Evolutionary conservation across 2,888 invertebrate genomes (phyloP), one percentile per base, ranked within the genome.

Genomic region (Acleris emargana): DNA sequence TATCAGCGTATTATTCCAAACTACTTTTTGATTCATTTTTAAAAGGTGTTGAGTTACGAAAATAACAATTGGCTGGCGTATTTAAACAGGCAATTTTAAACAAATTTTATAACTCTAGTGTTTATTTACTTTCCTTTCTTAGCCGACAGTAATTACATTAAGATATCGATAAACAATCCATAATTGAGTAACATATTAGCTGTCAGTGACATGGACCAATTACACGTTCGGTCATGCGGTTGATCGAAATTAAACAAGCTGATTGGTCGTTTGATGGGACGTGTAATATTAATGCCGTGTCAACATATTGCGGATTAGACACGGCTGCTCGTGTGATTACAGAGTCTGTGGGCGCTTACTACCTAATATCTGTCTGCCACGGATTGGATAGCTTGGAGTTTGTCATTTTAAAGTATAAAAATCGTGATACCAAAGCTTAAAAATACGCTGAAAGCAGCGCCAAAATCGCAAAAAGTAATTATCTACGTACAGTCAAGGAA

Each of bases 211-310:
- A 74, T 72, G 72, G 51, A 67, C 68, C 81, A 85, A 87, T 86
- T 84, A 82, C 76, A 69, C 69, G 64, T 62, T 67, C 74, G 71
- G 72, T 73, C 76, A 75, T 76, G 82, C 82, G 73, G 71, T 71
- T 82, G 80, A 87, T 86, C 84, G 86, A 81, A 85, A 86, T 84
- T 81, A 77, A 76, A 82, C 78, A 76, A 75, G 76, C 76, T 78
- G 79, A 81, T 82, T 80, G 78, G 75, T 78, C 75, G 77, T 72
- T 76, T 72, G 81, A 80, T 79, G 76, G 74, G 73, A 62, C 66
- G 63, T 47, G 60, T 58, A 62, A 58, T 64, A 68, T 58, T 68
- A 66, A 66, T 60, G 64, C 7, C 45, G 38, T 66, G 60, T 60
- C 60, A 60, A 66, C 60, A 60, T 51, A 28, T 45, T 55, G 60